Evolutionary conservation across 2,888 invertebrate species (phyloP).

Genomic region (Rhagophthalmus giganteus): DNA sequence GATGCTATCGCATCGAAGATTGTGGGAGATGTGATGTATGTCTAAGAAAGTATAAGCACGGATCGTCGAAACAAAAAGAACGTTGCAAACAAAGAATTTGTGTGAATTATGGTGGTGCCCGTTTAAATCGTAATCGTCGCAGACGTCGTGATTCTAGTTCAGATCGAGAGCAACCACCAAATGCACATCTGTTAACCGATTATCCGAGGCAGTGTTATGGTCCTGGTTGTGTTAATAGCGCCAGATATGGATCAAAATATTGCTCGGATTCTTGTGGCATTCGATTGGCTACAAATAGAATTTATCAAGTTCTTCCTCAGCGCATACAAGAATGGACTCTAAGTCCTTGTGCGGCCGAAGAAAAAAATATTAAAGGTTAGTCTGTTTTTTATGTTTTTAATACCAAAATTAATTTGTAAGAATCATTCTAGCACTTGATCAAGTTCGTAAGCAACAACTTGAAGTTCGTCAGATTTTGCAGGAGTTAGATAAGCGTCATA

Average conservation of each 20-base stretch:
- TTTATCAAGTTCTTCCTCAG: conserved; percentile 69
- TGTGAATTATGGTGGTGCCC: conserved; percentile 53
- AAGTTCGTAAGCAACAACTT: conserved; percentile 74
- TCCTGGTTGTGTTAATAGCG: conserved; percentile 80
- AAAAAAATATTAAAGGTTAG: conserved; percentile 61
- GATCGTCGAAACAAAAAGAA: conserved; percentile 51
- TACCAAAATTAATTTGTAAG: not conserved
- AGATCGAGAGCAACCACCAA: conserved; percentile 55
- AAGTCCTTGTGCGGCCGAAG: conserved; percentile 84
- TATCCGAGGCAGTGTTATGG: conserved; percentile 87
- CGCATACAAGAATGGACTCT: conserved; percentile 93
- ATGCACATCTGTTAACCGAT: conserved; percentile 61
- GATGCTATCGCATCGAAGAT: conserved; percentile 70
- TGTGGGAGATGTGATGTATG: conserved; percentile 72
- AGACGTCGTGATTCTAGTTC: conserved; percentile 51
- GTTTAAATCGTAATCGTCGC: conserved; percentile 42
- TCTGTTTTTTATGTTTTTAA: conserved; percentile 2
- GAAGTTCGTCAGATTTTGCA: conserved; percentile 77
- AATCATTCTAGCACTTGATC: conserved; percentile 52
- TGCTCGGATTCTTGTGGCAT: conserved; percentile 92
- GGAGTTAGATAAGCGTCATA: conserved; percentile 77
- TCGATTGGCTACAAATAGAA: conserved; percentile 81
- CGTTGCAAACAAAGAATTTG: conserved; percentile 60
- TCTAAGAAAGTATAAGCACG: conserved; percentile 51
- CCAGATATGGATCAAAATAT: conserved; percentile 83